Conservation (phyloP, 2,113 vertebrate species). For the Calidris pugnax region DNA sequence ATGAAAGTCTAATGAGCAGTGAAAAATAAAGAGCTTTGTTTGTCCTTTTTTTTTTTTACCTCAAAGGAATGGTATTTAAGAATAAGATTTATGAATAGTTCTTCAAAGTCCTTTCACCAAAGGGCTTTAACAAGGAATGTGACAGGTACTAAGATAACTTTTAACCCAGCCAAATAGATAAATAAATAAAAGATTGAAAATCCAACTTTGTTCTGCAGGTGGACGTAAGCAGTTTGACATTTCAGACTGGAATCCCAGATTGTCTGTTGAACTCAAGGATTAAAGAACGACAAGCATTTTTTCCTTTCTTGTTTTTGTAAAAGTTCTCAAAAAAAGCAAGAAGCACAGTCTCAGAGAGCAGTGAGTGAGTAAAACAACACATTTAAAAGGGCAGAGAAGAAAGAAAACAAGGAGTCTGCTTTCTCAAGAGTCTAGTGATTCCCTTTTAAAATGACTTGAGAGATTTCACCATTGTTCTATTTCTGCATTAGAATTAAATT, state of each 20-base stretch:
- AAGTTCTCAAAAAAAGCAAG: background rate
- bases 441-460: background rate
- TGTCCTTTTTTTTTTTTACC: background rate
- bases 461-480: background rate
- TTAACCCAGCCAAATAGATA: constrained; percentile 22
- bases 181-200: constrained; percentile 56
- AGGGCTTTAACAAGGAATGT: constrained; percentile 27
- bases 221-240: constrained; percentile 28
- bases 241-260: constrained; percentile 28
- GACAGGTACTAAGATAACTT: constrained; percentile 22
- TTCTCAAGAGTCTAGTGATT: background rate
- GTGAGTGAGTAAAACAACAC: background rate
- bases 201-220: constrained; percentile 41
- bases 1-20: constrained; percentile 21
- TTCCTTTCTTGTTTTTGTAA: background rate
- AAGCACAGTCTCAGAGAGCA: background rate
- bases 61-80: constrained; percentile 18
- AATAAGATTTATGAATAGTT: background rate
- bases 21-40: background rate
- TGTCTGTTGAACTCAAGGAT: constrained; percentile 8
- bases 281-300: background rate
- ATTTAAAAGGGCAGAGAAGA: constrained; percentile 2
- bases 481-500: background rate
- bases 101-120: constrained; percentile 42
- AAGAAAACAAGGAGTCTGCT: background rate